Evolutionary conservation across 2,113 vertebrate species (phyloP).

Genomic region (Bubo bubo): DNA sequence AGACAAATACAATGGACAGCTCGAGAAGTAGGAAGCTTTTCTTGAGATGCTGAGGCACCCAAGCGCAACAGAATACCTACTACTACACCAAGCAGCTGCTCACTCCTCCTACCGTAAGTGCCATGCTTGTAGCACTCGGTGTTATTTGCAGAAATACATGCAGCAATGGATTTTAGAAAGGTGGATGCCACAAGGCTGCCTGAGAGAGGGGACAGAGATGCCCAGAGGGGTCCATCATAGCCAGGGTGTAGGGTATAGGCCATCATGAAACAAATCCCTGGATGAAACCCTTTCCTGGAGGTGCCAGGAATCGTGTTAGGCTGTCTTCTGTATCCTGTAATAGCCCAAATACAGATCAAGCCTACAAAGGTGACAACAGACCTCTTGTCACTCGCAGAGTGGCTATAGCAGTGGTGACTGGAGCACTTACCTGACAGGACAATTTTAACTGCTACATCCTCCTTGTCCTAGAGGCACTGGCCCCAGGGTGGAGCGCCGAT

Average conservation of each 20-base stretch:
- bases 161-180: not conserved
- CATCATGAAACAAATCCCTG: not conserved
- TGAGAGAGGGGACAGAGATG: not conserved
- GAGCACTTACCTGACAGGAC: conserved; percentile 34
- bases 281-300: not conserved
- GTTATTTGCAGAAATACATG: not conserved
- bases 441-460: not conserved
- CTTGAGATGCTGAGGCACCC: not conserved
- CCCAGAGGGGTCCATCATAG: not conserved
- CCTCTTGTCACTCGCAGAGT: not conserved
- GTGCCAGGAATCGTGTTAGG: not conserved
- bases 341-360: not conserved
- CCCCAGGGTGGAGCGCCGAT: rapidly evolving
- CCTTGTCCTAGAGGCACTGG: not conserved
- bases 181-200: not conserved
- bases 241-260: not conserved
- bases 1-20: not conserved
- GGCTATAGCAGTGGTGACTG: not conserved
- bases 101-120: not conserved
- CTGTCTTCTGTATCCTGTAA: not conserved
- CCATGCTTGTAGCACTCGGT: not conserved
- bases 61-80: not conserved
- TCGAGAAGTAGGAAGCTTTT: not conserved
- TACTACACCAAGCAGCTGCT: not conserved
- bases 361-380: not conserved